These are phyloP conservation scores for Cremastobaeus sp. DNA, from an alignment of 2,888 invertebrate genomes.

Conservation along the genomic window DNA sequence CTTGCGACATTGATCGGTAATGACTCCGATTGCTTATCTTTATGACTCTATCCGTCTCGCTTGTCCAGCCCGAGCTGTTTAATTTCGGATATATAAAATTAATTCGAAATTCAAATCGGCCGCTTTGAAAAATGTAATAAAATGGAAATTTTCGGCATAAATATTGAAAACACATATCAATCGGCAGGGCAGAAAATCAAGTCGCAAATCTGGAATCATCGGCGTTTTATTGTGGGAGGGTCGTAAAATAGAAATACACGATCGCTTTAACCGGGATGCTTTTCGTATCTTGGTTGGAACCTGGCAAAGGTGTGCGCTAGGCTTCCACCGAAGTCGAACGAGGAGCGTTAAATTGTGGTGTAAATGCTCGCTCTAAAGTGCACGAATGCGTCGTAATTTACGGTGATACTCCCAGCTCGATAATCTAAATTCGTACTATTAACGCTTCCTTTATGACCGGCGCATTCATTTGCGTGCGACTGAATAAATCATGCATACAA, in stretches of 20 bases:
- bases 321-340: slow-evolving; percentile 29
- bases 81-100: too few species aligned
- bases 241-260: slow-evolving; percentile 36
- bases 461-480: slow-evolving; percentile 16
- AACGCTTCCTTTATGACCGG: slow-evolving; percentile 37
- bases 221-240: neutral
- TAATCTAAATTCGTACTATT: slow-evolving; percentile 53
- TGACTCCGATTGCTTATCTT: too few species aligned
- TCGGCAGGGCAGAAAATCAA: too few species aligned
- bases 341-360: slow-evolving; percentile 46
- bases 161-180: too few species aligned
- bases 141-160: too few species aligned
- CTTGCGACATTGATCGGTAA: too few species aligned
- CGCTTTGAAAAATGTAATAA: too few species aligned
- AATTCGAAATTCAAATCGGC: too few species aligned
- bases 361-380: slow-evolving; percentile 41
- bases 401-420: slow-evolving; percentile 35
- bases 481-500: slow-evolving; percentile 34
- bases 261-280: slow-evolving; percentile 33
- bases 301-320: slow-evolving; percentile 46
- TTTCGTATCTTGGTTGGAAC: slow-evolving; percentile 31
- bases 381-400: slow-evolving; percentile 50
- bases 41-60: too few species aligned
- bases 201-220: slow-evolving; percentile 13
- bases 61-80: too few species aligned